Conservation (phyloP, 1,140 invertebrate species). For the Microplitis demolitor region DNA sequence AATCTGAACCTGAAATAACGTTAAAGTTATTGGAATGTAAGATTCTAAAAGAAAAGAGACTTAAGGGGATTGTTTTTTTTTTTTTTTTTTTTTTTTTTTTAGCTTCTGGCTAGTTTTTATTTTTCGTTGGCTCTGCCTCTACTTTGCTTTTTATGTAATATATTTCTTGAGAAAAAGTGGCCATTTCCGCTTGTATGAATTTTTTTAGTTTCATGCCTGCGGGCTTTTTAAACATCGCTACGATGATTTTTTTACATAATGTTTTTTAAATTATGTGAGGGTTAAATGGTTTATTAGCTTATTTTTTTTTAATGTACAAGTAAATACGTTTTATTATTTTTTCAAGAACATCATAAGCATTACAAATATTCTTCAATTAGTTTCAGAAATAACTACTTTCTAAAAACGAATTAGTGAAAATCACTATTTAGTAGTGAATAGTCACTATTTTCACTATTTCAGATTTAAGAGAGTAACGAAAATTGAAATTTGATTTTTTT, state of each 20-base stretch:
- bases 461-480: too few relatives aligned
- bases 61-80: not conserved
- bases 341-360: too few relatives aligned
- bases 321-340: not conserved
- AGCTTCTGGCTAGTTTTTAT: conserved; percentile 7
- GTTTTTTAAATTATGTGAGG: not conserved
- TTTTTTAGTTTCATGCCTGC: conserved; percentile 3
- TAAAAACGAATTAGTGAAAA: too few relatives aligned
- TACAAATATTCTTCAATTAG: too few relatives aligned
- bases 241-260: conserved; percentile 6
- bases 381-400: too few relatives aligned
- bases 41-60: conserved; percentile 27
- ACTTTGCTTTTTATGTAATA: not conserved
- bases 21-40: conserved; percentile 51
- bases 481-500: too few relatives aligned
- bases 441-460: too few relatives aligned
- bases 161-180: conserved; percentile 12
- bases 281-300: not conserved
- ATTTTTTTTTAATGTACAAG: not conserved
- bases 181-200: conserved; percentile 13
- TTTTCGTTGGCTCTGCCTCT: not conserved
- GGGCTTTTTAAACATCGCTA: not conserved
- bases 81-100: conserved; percentile 6
- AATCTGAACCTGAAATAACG: conserved; percentile 55
- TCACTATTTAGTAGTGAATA: too few relatives aligned